A percentile compares a stretch with the other conserved stretches of the same genome.
phyloP scores from a whole-genome alignment of 2,797 vertebrate genomes.

The Acipenser transmontanus region DNA sequence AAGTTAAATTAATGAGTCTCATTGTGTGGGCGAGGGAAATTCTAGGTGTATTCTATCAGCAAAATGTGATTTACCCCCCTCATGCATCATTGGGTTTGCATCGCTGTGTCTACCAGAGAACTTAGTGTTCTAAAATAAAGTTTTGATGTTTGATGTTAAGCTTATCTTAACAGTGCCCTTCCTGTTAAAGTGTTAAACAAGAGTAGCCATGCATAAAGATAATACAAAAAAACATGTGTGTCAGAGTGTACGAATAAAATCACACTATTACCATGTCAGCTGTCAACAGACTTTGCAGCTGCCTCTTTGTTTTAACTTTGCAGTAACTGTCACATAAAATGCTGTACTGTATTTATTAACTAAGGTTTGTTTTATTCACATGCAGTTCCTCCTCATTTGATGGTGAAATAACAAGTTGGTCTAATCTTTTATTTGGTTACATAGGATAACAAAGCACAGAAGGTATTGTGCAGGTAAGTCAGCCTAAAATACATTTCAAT shows the following conservation, averaged over 20 bases:
- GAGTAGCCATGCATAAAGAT: conserved; percentile 62
- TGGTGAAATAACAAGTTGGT: neutral
- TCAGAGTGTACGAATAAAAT: conserved; percentile 20
- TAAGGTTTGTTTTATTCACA: neutral
- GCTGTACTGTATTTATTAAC: neutral
- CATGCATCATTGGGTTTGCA: conserved; percentile 15
- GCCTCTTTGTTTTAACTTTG: conserved; percentile 20
- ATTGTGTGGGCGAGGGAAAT: conserved; percentile 31
- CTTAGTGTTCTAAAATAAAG: conserved; percentile 27
- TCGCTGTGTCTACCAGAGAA: conserved; percentile 24
- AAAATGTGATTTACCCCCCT: conserved; percentile 16
- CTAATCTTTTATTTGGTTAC: neutral
- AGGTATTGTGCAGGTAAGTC: neutral
- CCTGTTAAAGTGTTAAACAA: conserved; percentile 62
- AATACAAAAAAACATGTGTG: conserved; percentile 33
- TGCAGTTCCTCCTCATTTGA: neutral
- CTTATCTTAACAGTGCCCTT: conserved; percentile 49
- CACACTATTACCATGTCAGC: conserved; percentile 34
- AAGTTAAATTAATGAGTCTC: conserved; percentile 19
- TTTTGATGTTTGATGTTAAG: conserved; percentile 6
- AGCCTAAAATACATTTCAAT: neutral
- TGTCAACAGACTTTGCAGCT: conserved; percentile 51
- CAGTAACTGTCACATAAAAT: neutral
- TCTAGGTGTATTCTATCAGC: conserved; percentile 39
- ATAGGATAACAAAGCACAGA: neutral